Conservation (phyloP, 2,113 vertebrate species). For the Gopherus evgoodei region DNA sequence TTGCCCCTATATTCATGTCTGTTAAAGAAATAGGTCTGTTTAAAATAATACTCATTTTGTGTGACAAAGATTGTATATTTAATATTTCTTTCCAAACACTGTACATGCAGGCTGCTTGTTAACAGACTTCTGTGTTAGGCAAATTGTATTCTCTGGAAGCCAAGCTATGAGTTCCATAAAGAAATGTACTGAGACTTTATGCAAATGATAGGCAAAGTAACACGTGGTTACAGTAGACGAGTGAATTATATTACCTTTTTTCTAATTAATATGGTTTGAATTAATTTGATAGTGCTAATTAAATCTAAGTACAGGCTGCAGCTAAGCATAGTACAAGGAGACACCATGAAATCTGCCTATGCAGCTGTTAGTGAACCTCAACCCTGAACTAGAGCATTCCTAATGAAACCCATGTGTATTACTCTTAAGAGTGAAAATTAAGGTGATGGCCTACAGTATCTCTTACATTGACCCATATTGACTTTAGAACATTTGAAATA, state of each 20-base stretch:
- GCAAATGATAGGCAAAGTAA: neutral
- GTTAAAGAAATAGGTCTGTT: neutral
- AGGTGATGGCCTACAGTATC: neutral
- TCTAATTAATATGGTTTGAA: neutral
- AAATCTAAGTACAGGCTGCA: neutral
- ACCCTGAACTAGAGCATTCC: neutral
- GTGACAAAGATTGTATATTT: neutral
- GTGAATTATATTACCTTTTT: neutral
- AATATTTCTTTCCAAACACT: neutral
- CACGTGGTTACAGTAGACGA: neutral
- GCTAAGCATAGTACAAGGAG: neutral
- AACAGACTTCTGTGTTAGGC: neutral
- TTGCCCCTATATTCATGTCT: too few relatives aligned
- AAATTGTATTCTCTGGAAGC: neutral
- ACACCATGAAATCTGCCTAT: neutral
- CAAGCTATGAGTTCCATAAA: neutral
- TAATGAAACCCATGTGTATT: neutral
- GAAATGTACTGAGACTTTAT: neutral
- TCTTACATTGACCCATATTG: neutral
- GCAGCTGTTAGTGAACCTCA: neutral
- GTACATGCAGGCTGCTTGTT: neutral
- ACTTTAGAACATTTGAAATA: neutral
- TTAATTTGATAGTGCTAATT: neutral
- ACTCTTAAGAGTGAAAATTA: neutral
- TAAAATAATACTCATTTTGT: neutral